A percentile compares a stretch with the other conserved stretches of the same genome.
phyloP scores from a whole-genome alignment of 2,888 invertebrate species.

The Drosophila prostipennis region DNA sequence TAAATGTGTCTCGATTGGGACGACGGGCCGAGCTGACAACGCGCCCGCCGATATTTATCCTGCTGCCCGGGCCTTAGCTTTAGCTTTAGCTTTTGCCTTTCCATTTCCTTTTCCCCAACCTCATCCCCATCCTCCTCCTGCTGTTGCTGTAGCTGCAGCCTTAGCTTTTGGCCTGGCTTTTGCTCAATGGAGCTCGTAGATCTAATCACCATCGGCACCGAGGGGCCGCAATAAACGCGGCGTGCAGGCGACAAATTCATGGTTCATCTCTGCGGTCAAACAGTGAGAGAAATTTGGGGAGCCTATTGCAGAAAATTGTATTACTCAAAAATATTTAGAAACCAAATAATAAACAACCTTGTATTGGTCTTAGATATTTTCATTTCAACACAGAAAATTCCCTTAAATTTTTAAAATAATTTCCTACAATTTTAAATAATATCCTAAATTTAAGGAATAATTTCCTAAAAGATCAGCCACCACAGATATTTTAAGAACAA shows the following conservation, averaged over 20 bases:
- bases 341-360: too few relatives aligned
- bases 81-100: neutral
- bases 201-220: conserved; percentile 71
- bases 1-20: conserved; percentile 70
- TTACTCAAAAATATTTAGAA: too few relatives aligned
- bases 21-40: conserved; percentile 19
- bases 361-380: too few relatives aligned
- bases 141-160: conserved; percentile 21
- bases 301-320: too few relatives aligned
- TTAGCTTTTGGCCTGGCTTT: conserved; percentile 12
- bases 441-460: too few relatives aligned
- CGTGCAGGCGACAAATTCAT: conserved; percentile 40
- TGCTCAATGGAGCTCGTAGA: conserved; percentile 61
- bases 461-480: too few relatives aligned
- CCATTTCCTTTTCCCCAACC: too few relatives aligned
- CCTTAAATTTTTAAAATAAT: too few relatives aligned
- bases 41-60: conserved; percentile 35
- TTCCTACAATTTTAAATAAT: too few relatives aligned
- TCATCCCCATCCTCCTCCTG: neutral
- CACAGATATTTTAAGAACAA: too few relatives aligned
- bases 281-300: neutral
- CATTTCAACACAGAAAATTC: too few relatives aligned
- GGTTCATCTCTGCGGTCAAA: conserved; percentile 21
- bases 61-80: conserved; percentile 14
- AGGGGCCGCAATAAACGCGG: conserved; percentile 40